Percentiles rank a stretch among this genome's conserved stretches.
These are phyloP conservation scores for Cassiopea xamachana DNA, from an alignment of 30 jellyfish, hydroid and myxozoan genomes.

Conservation along the genomic window DNA sequence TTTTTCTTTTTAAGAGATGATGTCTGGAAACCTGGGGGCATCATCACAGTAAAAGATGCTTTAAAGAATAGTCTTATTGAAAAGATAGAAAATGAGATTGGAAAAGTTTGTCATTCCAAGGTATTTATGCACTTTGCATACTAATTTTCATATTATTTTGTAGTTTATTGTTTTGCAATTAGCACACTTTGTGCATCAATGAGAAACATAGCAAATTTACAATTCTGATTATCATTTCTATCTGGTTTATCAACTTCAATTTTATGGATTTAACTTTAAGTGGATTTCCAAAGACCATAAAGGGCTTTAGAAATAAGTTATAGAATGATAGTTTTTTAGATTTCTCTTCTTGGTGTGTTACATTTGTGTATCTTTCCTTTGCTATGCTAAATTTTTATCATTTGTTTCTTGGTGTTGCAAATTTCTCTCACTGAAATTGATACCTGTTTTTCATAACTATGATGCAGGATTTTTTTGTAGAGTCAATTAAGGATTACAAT, in stretches of 20 bases:
- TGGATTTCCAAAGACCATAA: no score
- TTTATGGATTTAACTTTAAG: no score
- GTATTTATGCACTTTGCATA: neutral
- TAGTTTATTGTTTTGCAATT: neutral
- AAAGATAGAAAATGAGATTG: constrained; percentile 27
- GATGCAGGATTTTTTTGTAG: neutral
- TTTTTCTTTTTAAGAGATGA: neutral
- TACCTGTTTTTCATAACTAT: neutral
- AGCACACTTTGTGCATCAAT: neutral
- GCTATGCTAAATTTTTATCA: no score
- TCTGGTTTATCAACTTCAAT: no score
- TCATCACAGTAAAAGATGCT: constrained; percentile 47
- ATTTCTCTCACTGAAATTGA: no score
- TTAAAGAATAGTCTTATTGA: constrained; percentile 32
- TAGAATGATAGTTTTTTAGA: no score
- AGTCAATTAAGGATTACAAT: constrained; percentile 17
- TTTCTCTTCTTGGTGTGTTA: no score
- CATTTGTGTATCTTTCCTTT: no score
- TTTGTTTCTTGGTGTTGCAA: no score
- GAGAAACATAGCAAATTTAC: no score
- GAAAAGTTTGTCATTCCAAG: constrained; percentile 32
- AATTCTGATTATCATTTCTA: no score
- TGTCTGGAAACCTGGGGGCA: constrained; percentile 17
- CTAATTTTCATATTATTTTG: neutral
- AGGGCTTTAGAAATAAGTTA: no score